Evolutionary conservation across 2,113 vertebrate genomes (phyloP).

Genomic region (Anguilla japonica): DNA sequence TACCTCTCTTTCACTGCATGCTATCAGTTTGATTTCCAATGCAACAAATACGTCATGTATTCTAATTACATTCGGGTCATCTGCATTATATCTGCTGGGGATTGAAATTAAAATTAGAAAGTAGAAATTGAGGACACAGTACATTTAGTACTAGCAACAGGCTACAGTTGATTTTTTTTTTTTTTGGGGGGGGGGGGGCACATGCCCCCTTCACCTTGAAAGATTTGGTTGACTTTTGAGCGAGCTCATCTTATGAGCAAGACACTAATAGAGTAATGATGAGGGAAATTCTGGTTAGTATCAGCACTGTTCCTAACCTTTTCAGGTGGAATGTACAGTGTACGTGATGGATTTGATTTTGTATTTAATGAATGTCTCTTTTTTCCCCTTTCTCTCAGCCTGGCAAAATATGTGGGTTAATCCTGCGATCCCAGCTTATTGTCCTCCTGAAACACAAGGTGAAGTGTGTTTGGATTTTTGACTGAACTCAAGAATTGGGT

Average conservation of each 20-base stretch:
- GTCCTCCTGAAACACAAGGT: slow-evolving; percentile 98
- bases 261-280: neutral
- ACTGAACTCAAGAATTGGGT: neutral
- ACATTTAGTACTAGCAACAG: neutral
- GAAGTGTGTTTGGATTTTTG: neutral
- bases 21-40: neutral
- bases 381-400: slow-evolving; percentile 63
- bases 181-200: neutral
- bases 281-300: neutral
- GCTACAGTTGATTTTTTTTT: neutral
- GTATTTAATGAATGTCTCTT: neutral
- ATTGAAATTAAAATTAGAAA: too few species aligned
- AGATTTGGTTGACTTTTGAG: neutral
- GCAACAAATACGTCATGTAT: neutral
- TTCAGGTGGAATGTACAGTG: neutral
- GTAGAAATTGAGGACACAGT: too few species aligned
- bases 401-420: slow-evolving; percentile 84
- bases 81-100: too few species aligned
- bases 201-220: neutral
- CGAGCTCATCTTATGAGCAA: neutral
- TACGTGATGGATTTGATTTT: neutral
- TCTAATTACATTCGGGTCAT: too few species aligned
- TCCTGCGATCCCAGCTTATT: slow-evolving; percentile 95
- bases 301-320: neutral
- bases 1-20: slow-evolving; percentile 37